A percentile compares a stretch with the other conserved stretches of the same genome.
Conservation (phyloP, 2,888 invertebrate species). For the Drosophila histrio region DNA sequence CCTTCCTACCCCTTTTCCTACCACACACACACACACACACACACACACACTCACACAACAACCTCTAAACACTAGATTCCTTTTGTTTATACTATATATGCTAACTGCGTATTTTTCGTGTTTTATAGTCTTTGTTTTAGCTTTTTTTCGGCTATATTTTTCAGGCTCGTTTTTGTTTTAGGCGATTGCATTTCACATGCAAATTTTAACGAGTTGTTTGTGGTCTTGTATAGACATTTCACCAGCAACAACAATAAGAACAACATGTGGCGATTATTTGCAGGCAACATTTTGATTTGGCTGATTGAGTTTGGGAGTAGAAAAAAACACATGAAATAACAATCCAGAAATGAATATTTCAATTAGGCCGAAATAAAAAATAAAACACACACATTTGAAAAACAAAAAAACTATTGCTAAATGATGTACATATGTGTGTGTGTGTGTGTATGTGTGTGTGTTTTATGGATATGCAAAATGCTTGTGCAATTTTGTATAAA, state of each 20-base stretch:
- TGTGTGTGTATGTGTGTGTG: neutral
- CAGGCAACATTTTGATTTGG: slow-evolving; percentile 65
- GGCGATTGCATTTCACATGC: slow-evolving; percentile 74
- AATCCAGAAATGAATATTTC: slow-evolving; percentile 26
- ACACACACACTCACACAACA: neutral
- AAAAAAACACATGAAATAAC: slow-evolving; percentile 14
- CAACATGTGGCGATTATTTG: slow-evolving; percentile 68
- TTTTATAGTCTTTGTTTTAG: slow-evolving; percentile 1
- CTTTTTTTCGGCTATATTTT: slow-evolving; percentile 12
- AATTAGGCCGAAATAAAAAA: slow-evolving; percentile 25
- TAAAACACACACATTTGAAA: neutral
- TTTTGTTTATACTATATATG: neutral
- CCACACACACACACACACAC: too few relatives aligned
- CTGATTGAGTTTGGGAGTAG: slow-evolving; percentile 63
- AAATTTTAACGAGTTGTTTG: slow-evolving; percentile 77
- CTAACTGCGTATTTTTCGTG: slow-evolving; percentile 11
- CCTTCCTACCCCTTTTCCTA: neutral
- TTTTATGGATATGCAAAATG: neutral
- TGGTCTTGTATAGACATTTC: slow-evolving; percentile 62
- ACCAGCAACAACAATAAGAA: slow-evolving; percentile 34
- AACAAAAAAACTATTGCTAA: neutral
- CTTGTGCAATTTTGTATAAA: neutral
- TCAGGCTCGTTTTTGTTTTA: slow-evolving; percentile 44
- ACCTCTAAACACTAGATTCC: neutral
- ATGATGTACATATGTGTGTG: neutral